Evolutionary conservation across 2,888 invertebrate genomes (phyloP).

Genomic region (Gandaritis pyraliata): DNA sequence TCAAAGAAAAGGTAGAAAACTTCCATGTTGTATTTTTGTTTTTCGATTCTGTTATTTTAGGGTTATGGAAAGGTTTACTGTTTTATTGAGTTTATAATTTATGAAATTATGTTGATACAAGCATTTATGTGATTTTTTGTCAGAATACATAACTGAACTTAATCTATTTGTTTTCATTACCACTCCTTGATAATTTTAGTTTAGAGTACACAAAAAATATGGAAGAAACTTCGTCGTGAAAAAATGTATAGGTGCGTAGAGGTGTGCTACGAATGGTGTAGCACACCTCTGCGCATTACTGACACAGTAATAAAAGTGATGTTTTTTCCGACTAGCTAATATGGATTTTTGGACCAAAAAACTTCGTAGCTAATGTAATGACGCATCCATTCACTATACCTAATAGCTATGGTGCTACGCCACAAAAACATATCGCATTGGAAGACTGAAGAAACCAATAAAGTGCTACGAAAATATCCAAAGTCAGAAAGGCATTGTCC

Average conservation of each 20-base stretch:
- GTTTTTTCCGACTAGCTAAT: too few species aligned
- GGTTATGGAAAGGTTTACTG: slow-evolving; percentile 14
- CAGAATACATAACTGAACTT: slow-evolving; percentile 19
- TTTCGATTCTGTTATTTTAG: slow-evolving; percentile 7
- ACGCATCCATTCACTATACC: background rate
- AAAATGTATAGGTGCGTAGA: background rate
- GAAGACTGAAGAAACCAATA: background rate
- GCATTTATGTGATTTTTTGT: slow-evolving; percentile 26
- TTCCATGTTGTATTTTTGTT: slow-evolving; percentile 9
- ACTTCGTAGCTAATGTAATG: too few species aligned
- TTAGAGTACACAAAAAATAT: background rate
- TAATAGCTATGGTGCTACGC: background rate
- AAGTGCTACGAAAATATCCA: slow-evolving; percentile 17
- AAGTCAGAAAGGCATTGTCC: slow-evolving; percentile 22
- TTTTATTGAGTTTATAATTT: slow-evolving; percentile 21
- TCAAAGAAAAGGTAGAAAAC: too few species aligned
- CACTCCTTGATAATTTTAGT: background rate
- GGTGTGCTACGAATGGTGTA: background rate
- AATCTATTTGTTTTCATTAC: slow-evolving; percentile 6
- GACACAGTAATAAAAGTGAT: too few species aligned
- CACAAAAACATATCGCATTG: background rate
- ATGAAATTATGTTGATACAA: slow-evolving; percentile 12
- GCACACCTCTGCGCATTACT: background rate
- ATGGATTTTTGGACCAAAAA: too few species aligned
- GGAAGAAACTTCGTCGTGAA: too few species aligned